These are phyloP conservation scores for Seriola dumerili DNA, from an alignment of 2,113 vertebrate species.

Conservation along the genomic window DNA sequence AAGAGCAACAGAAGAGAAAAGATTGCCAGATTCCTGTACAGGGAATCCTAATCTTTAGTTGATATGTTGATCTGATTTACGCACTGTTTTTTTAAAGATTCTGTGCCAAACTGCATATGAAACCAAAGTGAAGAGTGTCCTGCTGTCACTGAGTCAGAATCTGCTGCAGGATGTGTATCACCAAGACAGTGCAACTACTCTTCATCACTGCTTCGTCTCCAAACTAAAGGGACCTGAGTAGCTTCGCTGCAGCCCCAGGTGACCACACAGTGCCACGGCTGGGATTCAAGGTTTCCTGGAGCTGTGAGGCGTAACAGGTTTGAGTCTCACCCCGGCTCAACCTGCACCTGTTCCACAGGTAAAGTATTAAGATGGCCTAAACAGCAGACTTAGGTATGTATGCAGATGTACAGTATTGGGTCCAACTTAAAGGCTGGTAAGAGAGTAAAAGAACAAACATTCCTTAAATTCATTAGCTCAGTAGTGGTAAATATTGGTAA, in stretches of 20 bases:
- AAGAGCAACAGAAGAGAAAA: slow-evolving; percentile 38
- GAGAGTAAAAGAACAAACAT: neutral
- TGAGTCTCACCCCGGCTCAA: neutral
- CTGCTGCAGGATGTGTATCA: slow-evolving; percentile 52
- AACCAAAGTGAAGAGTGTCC: slow-evolving; percentile 31
- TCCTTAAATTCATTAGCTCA: neutral
- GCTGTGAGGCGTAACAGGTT: slow-evolving; percentile 16
- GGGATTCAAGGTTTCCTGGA: slow-evolving; percentile 13
- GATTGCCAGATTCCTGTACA: slow-evolving; percentile 35
- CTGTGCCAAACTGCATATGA: slow-evolving; percentile 49
- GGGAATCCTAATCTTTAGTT: slow-evolving; percentile 40
- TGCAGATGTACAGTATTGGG: neutral
- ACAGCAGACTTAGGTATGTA: slow-evolving; percentile 56
- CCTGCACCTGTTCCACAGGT: slow-evolving; percentile 49
- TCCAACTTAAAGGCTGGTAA: neutral
- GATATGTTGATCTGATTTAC: slow-evolving; percentile 49
- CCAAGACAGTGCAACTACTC: neutral
- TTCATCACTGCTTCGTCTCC: slow-evolving; percentile 21
- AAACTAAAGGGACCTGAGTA: neutral
- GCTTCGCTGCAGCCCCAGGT: neutral
- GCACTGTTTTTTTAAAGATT: slow-evolving; percentile 25
- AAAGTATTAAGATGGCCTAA: slow-evolving; percentile 45
- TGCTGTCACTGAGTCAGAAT: slow-evolving; percentile 26
- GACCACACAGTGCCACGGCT: neutral
- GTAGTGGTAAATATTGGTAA: neutral